Evolutionary conservation across 2,888 invertebrate genomes (phyloP), one percentile per base, ranked within the genome.

Genomic region (Oxycera nigricornis): DNA sequence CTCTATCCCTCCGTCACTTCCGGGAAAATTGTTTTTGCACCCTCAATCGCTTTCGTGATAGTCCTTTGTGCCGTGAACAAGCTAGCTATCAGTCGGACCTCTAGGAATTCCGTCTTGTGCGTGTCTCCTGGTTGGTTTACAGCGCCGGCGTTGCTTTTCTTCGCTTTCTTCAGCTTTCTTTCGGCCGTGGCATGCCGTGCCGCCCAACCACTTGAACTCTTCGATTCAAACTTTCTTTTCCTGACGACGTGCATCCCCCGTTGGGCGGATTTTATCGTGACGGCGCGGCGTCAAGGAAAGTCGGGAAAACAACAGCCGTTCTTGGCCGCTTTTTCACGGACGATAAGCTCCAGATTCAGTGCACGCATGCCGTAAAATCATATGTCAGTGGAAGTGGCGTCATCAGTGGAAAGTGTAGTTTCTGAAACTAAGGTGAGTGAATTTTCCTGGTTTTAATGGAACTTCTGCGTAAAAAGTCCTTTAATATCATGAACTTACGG

Each of bases 301-400:
- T 20, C 17, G 55, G 70, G 52, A 70, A 70, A 50, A 68, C 2
- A 17, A 30, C 22, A 20, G 17, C 9, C 35, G 30, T 20, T 68
- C 52, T 68, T 30, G 22, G 26, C 35, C 20, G 31, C 35, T 62
- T 62, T 62, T 17, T 17, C n/a, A 67, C 9, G 22, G 24, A 22
- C 22, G 46, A 6, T 24, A 30, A 17, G 20, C 68, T 30, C 9
- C 31, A 35, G 41, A 65, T 55, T 70, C 31, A 50, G 62, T n/a
- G 35, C 30, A 70, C 70, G 70, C 70, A 70, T 70, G 70, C 22
- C 70, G 14, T 28, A 30, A 70, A 70, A 52, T 70, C 70, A 70
- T 20, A 70, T 70, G 70, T 70, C 70, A 70, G 70, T 70, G 52
- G 70, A 70, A 70, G 70, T 70, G 70, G 70, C 55, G 70, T 70